Evolutionary conservation across 1,140 invertebrate species (phyloP).

Genomic region (Acromyrmex charruanus): DNA sequence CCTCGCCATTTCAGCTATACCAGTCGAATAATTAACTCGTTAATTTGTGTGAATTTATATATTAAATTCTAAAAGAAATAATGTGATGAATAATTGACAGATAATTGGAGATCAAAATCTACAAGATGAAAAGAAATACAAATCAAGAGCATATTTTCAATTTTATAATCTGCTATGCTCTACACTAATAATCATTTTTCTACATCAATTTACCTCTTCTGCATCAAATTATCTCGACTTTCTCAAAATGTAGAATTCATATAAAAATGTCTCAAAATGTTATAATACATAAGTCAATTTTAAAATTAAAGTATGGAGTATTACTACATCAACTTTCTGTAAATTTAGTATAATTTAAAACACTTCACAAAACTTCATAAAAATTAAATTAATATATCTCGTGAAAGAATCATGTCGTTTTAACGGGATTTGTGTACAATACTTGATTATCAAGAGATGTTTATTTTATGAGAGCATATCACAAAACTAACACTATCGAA

Average conservation of each 20-base stretch:
- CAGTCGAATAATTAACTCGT: background rate
- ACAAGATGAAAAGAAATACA: background rate
- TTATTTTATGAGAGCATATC: background rate
- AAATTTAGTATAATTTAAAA: background rate
- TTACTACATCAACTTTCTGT: background rate
- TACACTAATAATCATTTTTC: background rate
- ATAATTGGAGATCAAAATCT: background rate
- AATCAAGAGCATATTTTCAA: background rate
- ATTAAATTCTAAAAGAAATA: background rate
- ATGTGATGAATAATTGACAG: background rate
- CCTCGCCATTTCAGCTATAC: background rate
- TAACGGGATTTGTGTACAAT: background rate
- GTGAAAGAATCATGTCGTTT: background rate
- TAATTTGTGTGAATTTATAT: background rate
- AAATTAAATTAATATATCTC: background rate
- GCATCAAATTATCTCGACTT: background rate
- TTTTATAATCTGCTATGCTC: background rate
- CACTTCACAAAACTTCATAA: background rate
- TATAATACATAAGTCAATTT: background rate
- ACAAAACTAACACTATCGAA: background rate
- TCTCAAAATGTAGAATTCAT: background rate
- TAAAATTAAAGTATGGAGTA: background rate
- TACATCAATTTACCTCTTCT: background rate
- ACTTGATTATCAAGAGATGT: background rate
- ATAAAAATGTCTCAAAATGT: background rate